Conservation (phyloP, 37 sponge, comb jelly and placozoan species). For the Ianthella basta region DNA sequence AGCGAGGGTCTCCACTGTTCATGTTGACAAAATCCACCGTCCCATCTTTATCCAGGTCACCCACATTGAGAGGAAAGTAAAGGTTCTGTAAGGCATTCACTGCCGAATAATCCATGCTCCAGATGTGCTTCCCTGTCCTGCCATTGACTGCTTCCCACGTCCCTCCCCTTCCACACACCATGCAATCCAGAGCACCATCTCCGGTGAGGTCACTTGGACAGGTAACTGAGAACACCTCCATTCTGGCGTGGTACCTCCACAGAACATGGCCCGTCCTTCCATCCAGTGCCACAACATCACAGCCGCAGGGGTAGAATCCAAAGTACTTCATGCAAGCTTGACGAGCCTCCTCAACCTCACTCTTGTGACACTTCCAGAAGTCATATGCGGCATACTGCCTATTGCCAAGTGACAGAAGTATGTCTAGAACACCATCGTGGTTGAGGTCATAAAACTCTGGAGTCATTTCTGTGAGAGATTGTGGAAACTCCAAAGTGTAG, state of each 20-base stretch:
- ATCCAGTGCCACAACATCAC: conserved; percentile 45
- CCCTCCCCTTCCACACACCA: conserved; percentile 55
- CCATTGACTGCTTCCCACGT: conserved; percentile 51
- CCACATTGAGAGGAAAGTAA: conserved; percentile 62
- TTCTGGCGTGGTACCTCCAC: conserved; percentile 36
- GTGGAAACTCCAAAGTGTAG: conserved; percentile 22
- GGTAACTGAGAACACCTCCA: conserved; percentile 51
- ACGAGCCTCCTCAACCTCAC: neutral
- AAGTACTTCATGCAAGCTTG: conserved; percentile 31
- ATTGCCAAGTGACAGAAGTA: conserved; percentile 18
- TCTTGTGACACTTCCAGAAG: conserved; percentile 16
- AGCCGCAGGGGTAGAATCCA: conserved; percentile 40
- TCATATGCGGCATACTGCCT: neutral
- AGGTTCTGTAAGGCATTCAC: conserved; percentile 55
- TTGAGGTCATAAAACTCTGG: conserved; percentile 61
- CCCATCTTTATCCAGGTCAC: conserved; percentile 79
- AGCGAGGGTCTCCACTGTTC: conserved; percentile 75
- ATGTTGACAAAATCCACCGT: conserved; percentile 59
- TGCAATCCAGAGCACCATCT: conserved; percentile 67
- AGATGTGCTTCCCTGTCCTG: conserved; percentile 45
- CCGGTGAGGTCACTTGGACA: conserved; percentile 63
- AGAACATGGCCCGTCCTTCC: conserved; percentile 52
- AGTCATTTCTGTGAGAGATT: conserved; percentile 41
- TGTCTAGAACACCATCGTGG: conserved; percentile 55
- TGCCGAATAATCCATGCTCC: conserved; percentile 53